Evolutionary conservation across 2,888 invertebrate genomes (phyloP), one percentile per base, ranked within the genome.

Genomic region (Drosophila neutralis): DNA sequence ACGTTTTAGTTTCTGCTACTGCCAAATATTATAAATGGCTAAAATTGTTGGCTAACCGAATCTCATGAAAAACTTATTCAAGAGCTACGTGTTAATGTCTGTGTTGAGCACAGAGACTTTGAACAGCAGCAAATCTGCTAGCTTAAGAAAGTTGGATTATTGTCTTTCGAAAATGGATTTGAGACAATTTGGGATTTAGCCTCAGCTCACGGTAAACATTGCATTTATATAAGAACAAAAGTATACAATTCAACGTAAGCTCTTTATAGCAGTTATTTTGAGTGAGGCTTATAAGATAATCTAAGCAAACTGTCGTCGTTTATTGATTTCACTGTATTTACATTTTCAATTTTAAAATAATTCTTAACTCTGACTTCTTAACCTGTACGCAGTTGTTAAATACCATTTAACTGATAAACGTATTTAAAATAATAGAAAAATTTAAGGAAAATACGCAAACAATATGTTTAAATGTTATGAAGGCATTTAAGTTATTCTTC

Each of bases 11-110:
- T 58, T 38, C 10, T 35, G 59, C 42, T 10, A 24, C 21, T 57
- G 40, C 35, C 62, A 77, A 82, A 81, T 73, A 78, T 60, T 69
- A 38, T 57, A 60, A 52, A 62, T 53, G 57, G 11, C 54, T 35
- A 29, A 69, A 52, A 59, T 36, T 51, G 2, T 52, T 76, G 57
- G 24, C 58, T 48, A 51, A 52, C 36, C 64, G 36, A 60, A 40
- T 53, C 57, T 36, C 35, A 48, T 49, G 21, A 13, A n/a, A 38
- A 27, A 58, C 18, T 57, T 45, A 24, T 33, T 15, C 48, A 21
- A 54, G 29, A 8, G 15, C 24, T 5, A 21, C 70, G 38, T 69
- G 48, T 40, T 68, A 70, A 69, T 69, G 15, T 58, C 21, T 33
- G n/a, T 33, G 31, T 42, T 21, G 35, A 58, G 48, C 24, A 24